Base-by-base conservation (phyloP, 2,797 vertebrate genomes). In the Decapterus maruadsi region DNA sequence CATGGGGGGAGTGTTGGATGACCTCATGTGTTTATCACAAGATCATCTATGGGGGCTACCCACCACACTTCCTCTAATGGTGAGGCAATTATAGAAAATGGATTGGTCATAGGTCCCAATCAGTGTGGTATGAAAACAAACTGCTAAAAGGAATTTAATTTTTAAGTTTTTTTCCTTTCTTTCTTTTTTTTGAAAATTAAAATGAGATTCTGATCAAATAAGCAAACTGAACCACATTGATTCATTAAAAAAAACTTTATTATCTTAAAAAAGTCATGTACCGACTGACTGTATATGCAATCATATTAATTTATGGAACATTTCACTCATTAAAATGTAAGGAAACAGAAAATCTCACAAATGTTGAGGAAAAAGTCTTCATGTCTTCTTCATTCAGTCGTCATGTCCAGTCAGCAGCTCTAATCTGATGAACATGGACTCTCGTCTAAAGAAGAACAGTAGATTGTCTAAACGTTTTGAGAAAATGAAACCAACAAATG, bases 1-100 rank as follows among this genome's bases (percentile, higher is more conserved):
- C 50, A 7, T 4, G 0, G 16, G 42, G 42, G 40, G 8, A 12
- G 26, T 34, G 11, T 42, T 4, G 1, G 45, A 12, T 42, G 53
- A 56, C 54, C 19, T n/a, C 22, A 29, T 11, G 45, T 31, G 20
- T 53, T 58, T 31, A 65, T 55, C 58, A 65, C 20, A n/a, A 63
- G 19, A 22, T 1, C 16, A 11, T 58, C 2, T 42, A n/a, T 5
- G 1, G 45, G 56, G 19, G 7, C 8, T 17, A 13, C 22, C 3
- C 9, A 46, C 6, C 17, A 2, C 50, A 36, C 69, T 67, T 67
- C 40, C 29, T 53, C 29, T 16, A n/a, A 3, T 63, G 42, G 50
- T 8, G 43, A 48, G 22, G 2, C 20, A 58, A 42, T 13, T 11
- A 13, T 42, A 4, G 40, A 12, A 42, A 12, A 42, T 42, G 11